phyloP scores from a whole-genome alignment of 1,140 invertebrate species.

The Lepidotrigona ventralis region DNA sequence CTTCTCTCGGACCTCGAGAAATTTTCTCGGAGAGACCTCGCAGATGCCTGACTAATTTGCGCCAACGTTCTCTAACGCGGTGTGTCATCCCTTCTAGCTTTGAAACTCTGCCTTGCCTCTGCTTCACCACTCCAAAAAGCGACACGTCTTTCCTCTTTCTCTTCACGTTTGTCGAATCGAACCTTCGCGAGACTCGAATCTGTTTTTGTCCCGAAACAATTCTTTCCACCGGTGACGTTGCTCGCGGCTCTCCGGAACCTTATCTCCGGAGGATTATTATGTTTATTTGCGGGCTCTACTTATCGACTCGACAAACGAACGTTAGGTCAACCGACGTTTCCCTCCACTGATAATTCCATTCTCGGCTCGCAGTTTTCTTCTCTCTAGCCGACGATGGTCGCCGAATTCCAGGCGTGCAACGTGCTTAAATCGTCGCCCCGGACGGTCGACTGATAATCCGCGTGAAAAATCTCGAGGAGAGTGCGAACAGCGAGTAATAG shows the following conservation, averaged over 20 bases:
- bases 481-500: too few species aligned
- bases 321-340: background rate
- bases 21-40: background rate
- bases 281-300: too few species aligned
- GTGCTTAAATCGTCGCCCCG: background rate
- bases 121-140: too few species aligned
- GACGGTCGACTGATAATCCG: background rate
- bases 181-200: background rate
- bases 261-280: too few species aligned
- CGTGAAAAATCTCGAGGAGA: background rate
- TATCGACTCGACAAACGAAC: too few species aligned
- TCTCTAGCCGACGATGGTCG: background rate
- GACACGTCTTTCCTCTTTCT: too few species aligned
- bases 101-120: too few species aligned
- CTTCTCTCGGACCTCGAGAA: background rate
- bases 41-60: background rate
- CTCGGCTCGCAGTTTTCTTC: background rate
- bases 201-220: too few species aligned
- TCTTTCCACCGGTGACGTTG: too few species aligned
- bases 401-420: slow-evolving; percentile 4
- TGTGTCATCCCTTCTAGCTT: too few species aligned
- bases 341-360: slow-evolving; percentile 1
- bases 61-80: background rate
- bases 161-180: background rate
- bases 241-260: too few species aligned